phyloP scores from a whole-genome alignment of 2,888 invertebrate genomes.

The Leptogaster cylindrica region DNA sequence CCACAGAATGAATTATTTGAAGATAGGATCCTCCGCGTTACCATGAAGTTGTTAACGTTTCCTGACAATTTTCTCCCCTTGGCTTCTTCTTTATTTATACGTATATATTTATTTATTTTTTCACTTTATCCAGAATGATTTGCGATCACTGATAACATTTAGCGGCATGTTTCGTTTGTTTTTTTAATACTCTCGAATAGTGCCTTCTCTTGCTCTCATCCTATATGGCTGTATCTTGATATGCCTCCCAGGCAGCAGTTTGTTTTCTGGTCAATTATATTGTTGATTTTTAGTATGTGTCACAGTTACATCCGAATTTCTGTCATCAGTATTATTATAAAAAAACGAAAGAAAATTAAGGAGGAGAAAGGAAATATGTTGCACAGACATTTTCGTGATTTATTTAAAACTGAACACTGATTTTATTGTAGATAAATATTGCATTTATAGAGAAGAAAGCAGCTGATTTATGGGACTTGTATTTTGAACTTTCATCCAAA shows the following conservation, averaged over 20 bases:
- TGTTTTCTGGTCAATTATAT: conserved; percentile 23
- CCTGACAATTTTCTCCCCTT: conserved; percentile 20
- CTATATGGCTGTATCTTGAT: conserved; percentile 6
- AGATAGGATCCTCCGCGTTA: conserved; percentile 11
- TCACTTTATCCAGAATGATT: conserved; percentile 20
- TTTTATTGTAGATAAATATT: no score
- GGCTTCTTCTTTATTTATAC: no score
- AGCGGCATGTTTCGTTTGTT: neutral
- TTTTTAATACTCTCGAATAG: neutral
- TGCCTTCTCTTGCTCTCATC: neutral
- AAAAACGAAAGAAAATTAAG: no score
- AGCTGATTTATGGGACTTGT: no score
- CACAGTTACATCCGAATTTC: conserved; percentile 15
- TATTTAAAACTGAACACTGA: no score
- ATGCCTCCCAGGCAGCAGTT: conserved; percentile 38
- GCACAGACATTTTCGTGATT: no score
- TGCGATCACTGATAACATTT: conserved; percentile 39
- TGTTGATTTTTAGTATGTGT: conserved; percentile 29
- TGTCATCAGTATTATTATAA: no score
- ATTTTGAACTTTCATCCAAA: no score
- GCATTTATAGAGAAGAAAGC: no score
- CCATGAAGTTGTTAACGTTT: conserved; percentile 27
- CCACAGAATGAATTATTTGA: conserved; percentile 27
- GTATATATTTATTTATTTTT: no score
- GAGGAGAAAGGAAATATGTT: no score